Evolutionary conservation across 2,888 invertebrate genomes (phyloP).

Genomic region (Platycnemis pennipes): DNA sequence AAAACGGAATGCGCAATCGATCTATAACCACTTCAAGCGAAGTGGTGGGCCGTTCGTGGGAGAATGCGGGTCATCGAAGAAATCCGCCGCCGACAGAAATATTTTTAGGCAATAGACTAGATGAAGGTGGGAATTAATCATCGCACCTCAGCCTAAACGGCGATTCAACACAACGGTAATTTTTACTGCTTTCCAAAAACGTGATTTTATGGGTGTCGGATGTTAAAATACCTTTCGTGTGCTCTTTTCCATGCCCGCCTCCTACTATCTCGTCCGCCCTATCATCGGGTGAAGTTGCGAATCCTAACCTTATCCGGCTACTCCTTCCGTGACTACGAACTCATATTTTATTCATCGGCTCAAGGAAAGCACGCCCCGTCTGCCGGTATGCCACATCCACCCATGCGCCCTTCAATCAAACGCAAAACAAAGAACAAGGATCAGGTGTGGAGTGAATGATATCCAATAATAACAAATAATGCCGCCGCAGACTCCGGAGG

Average conservation of each 20-base stretch:
- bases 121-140: neutral
- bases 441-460: constrained; percentile 31
- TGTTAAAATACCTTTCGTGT: neutral
- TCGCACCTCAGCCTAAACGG: neutral
- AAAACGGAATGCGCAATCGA: neutral
- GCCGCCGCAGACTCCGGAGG: neutral
- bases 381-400: constrained; percentile 48
- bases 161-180: neutral
- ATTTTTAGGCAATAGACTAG: neutral
- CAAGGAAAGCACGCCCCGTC: neutral
- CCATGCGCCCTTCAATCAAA: constrained; percentile 46
- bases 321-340: constrained; percentile 1
- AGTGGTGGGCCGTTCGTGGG: neutral
- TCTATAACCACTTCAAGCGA: neutral
- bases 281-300: neutral
- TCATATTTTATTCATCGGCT: constrained; percentile 64
- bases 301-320: neutral
- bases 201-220: neutral
- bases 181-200: neutral
- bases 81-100: neutral
- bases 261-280: neutral
- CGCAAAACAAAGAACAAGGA: neutral
- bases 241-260: neutral
- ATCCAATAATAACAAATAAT: constrained; percentile 19
- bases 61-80: neutral